Evolutionary conservation across 2,888 invertebrate species (phyloP), one percentile per base, ranked within the genome.

Genomic region (Choreutis nemorana): DNA sequence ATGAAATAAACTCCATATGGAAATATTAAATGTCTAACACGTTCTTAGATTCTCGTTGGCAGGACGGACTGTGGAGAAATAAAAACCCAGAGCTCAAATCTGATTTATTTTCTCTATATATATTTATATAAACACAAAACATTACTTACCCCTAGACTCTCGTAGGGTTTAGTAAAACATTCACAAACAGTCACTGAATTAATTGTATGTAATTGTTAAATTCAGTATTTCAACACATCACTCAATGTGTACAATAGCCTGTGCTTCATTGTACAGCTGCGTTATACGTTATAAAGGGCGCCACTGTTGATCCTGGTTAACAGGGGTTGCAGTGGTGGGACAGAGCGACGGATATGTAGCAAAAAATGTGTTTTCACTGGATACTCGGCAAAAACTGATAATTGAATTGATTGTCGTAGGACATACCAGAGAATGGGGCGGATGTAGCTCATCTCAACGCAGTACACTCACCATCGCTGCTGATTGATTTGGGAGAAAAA

Each of bases 341-440:
- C n/a, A n/a, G n/a, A n/a, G n/a, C n/a, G n/a, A n/a, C n/a, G n/a
- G n/a, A n/a, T n/a, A n/a, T n/a, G n/a, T n/a, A n/a, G n/a, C n/a
- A 18, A 18, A 18, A 18, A 18, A 18, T 8, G n/a, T n/a, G n/a
- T 18, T 18, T 18, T 18, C 18, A 18, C 18, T 6, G 8, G 8
- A 18, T 8, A 18, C 8, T 18, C 18, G 8, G 18, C 18, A 18
- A 8, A n/a, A n/a, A n/a, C n/a, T n/a, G n/a, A n/a, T n/a, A n/a
- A n/a, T n/a, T n/a, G n/a, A 25, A 25, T 12, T 10, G 3, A 8
- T 26, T 7, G 5, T 18, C 30, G 12, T 66, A 91, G 90, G 94
- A 95, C 47, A 89, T 94, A 21, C 92, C 94, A 0, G 94, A 94
- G 55, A 95, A 95, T 47, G 94, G 93, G 0, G 90, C 93, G 0